phyloP scores from a whole-genome alignment of 1,140 invertebrate genomes.

The Acromyrmex charruanus region DNA sequence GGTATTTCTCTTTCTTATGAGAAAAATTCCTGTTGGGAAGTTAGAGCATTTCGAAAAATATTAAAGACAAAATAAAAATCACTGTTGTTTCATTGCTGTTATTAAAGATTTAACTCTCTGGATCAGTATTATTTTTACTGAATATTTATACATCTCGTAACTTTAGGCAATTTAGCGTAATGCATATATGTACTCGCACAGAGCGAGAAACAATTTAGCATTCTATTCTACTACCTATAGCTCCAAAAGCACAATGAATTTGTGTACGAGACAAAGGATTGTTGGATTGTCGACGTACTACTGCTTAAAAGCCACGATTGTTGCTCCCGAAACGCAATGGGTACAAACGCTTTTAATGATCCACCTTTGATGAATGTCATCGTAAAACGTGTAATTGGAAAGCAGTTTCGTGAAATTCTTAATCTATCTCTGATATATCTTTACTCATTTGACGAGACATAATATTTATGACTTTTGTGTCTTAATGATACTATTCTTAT shows the following conservation, averaged over 20 bases:
- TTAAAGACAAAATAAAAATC: neutral
- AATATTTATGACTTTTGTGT: neutral
- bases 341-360: constrained; percentile 31
- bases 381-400: neutral
- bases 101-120: neutral
- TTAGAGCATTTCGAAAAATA: neutral
- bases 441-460: neutral
- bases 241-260: neutral
- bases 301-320: constrained; percentile 34
- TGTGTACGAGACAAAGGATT: constrained; percentile 34
- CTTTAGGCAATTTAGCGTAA: neutral
- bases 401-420: constrained; percentile 13
- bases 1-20: neutral
- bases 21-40: neutral
- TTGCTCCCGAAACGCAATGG: constrained; percentile 14
- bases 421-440: neutral
- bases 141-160: constrained; percentile 24
- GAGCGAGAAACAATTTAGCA: constrained; percentile 38
- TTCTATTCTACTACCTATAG: constrained; percentile 19
- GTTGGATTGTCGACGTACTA: constrained; percentile 19
- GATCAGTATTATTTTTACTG: neutral
- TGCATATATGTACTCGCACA: neutral
- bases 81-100: neutral
- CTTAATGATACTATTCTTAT: neutral
- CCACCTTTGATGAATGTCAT: constrained; percentile 27